phyloP scores from a whole-genome alignment of 2,797 vertebrate genomes.

The Sebastes cheni region DNA sequence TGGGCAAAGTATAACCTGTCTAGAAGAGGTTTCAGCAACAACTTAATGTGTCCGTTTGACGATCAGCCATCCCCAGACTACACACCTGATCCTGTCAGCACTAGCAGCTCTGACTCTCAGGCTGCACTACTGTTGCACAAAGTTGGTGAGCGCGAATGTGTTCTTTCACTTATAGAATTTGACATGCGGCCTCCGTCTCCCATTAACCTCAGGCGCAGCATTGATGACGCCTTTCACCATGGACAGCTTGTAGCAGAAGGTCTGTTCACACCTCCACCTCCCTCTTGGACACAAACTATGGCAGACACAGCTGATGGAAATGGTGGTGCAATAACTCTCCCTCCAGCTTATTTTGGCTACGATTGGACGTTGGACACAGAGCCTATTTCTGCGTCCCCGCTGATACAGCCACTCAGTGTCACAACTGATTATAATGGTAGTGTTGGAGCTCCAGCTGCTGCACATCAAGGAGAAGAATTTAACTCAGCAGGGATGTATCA shows the following conservation, averaged over 20 bases:
- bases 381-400: slow-evolving; percentile 59
- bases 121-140: slow-evolving; percentile 70
- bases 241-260: slow-evolving; percentile 82
- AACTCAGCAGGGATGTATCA: slow-evolving; percentile 31
- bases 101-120: slow-evolving; percentile 50
- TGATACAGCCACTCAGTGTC: slow-evolving; percentile 23
- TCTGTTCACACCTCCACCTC: slow-evolving; percentile 71
- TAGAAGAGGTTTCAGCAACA: slow-evolving; percentile 76
- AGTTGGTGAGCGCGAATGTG: slow-evolving; percentile 74
- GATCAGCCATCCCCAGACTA: slow-evolving; percentile 63
- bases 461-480: slow-evolving; percentile 23
- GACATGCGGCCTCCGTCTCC: slow-evolving; percentile 88
- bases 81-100: slow-evolving; percentile 49
- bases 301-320: slow-evolving; percentile 22
- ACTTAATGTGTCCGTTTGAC: slow-evolving; percentile 74
- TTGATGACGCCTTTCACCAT: slow-evolving; percentile 84
- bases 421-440: slow-evolving; percentile 25
- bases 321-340: neutral
- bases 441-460: slow-evolving; percentile 12
- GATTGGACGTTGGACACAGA: slow-evolving; percentile 67
- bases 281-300: slow-evolving; percentile 68
- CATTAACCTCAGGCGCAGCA: slow-evolving; percentile 88
- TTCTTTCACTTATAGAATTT: slow-evolving; percentile 88
- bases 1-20: slow-evolving; percentile 78
- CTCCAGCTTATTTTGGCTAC: slow-evolving; percentile 50